Evolutionary conservation across 2,797 vertebrate species (phyloP).

Genomic region (Anguilla obscura): DNA sequence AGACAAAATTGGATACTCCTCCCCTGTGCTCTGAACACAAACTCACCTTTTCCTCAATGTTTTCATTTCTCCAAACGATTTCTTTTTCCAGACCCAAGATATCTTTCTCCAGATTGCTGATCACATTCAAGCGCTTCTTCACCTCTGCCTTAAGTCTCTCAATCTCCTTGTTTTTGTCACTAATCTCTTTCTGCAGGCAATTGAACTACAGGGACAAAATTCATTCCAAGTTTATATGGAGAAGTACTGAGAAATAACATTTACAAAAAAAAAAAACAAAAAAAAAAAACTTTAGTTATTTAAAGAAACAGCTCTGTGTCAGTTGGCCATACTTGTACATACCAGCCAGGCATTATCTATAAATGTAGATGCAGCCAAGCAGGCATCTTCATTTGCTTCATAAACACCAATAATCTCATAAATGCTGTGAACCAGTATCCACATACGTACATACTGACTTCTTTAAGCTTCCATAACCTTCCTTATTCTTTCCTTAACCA

Average conservation of each 20-base stretch:
- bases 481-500: neutral
- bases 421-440: neutral
- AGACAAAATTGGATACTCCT: neutral
- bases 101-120: slow-evolving; percentile 83
- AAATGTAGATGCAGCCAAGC: neutral
- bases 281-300: neutral
- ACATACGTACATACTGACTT: neutral
- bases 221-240: neutral
- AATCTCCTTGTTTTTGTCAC: slow-evolving; percentile 71
- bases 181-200: slow-evolving; percentile 82
- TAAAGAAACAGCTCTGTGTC: neutral
- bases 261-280: neutral
- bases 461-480: neutral
- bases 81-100: slow-evolving; percentile 80
- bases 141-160: slow-evolving; percentile 78
- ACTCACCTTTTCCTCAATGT: slow-evolving; percentile 84
- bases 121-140: slow-evolving; percentile 75
- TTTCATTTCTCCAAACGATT: slow-evolving; percentile 79
- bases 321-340: neutral
- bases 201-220: slow-evolving; percentile 70
- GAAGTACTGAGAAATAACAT: neutral
- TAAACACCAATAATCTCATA: neutral
- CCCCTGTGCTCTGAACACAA: neutral
- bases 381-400: neutral
- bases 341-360: neutral